These are phyloP conservation scores for Argyrosomus japonicus DNA, from an alignment of 2,113 vertebrate species.

Conservation along the genomic window DNA sequence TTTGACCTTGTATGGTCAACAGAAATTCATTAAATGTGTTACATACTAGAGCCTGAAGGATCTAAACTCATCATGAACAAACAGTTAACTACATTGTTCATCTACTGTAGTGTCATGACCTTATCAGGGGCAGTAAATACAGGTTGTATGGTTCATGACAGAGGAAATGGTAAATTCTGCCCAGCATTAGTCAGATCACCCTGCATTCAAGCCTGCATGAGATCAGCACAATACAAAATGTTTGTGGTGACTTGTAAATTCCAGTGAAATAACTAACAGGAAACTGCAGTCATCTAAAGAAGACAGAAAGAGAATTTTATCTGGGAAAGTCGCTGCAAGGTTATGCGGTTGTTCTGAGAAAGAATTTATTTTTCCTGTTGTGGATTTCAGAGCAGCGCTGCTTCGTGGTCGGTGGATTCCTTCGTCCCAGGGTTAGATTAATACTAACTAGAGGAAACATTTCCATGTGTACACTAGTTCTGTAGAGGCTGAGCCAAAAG, in stretches of 20 bases:
- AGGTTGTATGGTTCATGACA: neutral
- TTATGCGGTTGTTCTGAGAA: neutral
- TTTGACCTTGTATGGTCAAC: neutral
- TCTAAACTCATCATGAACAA: neutral
- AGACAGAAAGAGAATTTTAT: neutral
- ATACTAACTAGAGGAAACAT: constrained; percentile 8
- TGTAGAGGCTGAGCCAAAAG: constrained; percentile 28
- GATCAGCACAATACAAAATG: constrained; percentile 45
- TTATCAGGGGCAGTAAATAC: neutral
- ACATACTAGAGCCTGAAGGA: neutral
- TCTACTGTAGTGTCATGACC: neutral
- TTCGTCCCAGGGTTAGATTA: constrained; percentile 1
- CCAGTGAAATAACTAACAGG: constrained; percentile 65
- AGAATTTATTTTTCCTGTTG: neutral
- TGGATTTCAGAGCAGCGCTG: neutral
- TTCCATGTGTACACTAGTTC: constrained; percentile 9
- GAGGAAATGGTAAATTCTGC: neutral
- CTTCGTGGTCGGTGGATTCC: neutral
- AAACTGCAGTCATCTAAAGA: constrained; percentile 29
- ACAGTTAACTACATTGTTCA: neutral
- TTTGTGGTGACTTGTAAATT: constrained; percentile 70
- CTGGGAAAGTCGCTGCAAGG: neutral
- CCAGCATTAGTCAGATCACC: constrained; percentile 17
- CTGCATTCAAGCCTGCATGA: constrained; percentile 20
- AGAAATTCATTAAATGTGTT: neutral